phyloP scores from a whole-genome alignment of 2,113 vertebrate genomes.

The Panthera leo region DNA sequence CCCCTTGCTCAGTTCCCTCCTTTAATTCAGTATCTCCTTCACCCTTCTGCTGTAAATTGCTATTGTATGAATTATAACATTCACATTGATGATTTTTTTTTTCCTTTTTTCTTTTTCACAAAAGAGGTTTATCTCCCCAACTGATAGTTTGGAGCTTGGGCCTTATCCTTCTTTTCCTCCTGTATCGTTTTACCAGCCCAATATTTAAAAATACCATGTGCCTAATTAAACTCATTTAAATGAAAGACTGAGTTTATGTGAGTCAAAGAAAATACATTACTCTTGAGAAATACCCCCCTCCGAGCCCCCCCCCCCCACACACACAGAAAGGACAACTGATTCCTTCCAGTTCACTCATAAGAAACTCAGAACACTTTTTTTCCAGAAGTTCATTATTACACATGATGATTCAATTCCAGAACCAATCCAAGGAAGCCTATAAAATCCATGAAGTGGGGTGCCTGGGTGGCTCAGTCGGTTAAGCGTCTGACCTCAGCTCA shows the following conservation, averaged over 20 bases:
- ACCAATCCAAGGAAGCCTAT: not conserved
- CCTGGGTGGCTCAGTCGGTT: too few relatives aligned
- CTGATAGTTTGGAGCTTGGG: not conserved
- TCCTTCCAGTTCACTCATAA: conserved; percentile 23
- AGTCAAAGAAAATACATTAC: conserved; percentile 16
- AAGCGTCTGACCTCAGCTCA: too few relatives aligned
- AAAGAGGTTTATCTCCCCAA: not conserved
- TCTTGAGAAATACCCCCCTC: not conserved
- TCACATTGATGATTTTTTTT: not conserved
- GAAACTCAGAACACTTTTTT: conserved; percentile 26
- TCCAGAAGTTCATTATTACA: not conserved
- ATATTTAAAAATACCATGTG: not conserved
- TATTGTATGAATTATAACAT: not conserved
- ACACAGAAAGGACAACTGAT: conserved; percentile 10
- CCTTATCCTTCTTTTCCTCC: not conserved
- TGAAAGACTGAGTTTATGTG: not conserved
- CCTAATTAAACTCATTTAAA: conserved; percentile 2
- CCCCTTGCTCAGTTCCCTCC: not conserved
- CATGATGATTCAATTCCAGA: not conserved
- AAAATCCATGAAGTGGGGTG: not conserved
- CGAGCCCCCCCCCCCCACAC: not conserved
- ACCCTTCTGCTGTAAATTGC: not conserved
- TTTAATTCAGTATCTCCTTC: not conserved
- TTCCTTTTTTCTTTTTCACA: not conserved
- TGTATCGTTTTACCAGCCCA: not conserved